Percentiles rank a stretch among this genome's conserved stretches.
These are phyloP conservation scores for Parauchenoglanis ngamensis DNA, from an alignment of 2,797 vertebrate genomes.

Conservation along the genomic window DNA sequence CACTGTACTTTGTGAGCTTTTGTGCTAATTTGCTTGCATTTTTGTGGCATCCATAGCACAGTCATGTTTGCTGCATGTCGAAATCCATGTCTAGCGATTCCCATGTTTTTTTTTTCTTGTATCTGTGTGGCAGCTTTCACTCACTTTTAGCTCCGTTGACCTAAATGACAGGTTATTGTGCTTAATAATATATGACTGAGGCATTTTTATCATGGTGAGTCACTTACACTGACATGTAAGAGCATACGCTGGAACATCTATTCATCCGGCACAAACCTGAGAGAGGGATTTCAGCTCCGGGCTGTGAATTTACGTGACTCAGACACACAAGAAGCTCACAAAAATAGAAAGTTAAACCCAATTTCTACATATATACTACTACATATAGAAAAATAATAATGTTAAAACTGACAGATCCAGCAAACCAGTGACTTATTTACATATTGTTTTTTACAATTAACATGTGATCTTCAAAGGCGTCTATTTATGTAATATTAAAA, in stretches of 20 bases:
- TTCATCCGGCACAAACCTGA: slow-evolving; percentile 42
- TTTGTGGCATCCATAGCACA: neutral
- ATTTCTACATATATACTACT: neutral
- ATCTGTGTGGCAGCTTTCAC: slow-evolving; percentile 20
- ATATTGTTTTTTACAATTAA: neutral
- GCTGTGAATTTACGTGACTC: slow-evolving; percentile 23
- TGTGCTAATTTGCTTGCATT: neutral
- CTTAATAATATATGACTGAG: slow-evolving; percentile 69
- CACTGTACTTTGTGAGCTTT: neutral
- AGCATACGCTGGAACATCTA: slow-evolving; percentile 63
- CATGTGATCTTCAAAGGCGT: neutral
- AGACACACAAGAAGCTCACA: slow-evolving; percentile 9
- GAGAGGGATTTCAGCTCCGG: slow-evolving; percentile 58
- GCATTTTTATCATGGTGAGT: slow-evolving; percentile 61
- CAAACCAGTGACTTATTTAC: neutral
- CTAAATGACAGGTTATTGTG: slow-evolving; percentile 64
- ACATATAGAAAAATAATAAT: neutral
- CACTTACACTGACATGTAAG: slow-evolving; percentile 59
- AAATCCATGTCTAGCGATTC: neutral
- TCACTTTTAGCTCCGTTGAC: slow-evolving; percentile 44
- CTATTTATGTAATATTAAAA: neutral
- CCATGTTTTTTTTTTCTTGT: slow-evolving; percentile 20
- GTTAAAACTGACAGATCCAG: neutral
- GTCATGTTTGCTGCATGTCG: neutral
- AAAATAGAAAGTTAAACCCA: slow-evolving; percentile 16